These are phyloP conservation scores for Adoxophyes honmai DNA, from an alignment of 1,140 invertebrate species.

Conservation along the genomic window DNA sequence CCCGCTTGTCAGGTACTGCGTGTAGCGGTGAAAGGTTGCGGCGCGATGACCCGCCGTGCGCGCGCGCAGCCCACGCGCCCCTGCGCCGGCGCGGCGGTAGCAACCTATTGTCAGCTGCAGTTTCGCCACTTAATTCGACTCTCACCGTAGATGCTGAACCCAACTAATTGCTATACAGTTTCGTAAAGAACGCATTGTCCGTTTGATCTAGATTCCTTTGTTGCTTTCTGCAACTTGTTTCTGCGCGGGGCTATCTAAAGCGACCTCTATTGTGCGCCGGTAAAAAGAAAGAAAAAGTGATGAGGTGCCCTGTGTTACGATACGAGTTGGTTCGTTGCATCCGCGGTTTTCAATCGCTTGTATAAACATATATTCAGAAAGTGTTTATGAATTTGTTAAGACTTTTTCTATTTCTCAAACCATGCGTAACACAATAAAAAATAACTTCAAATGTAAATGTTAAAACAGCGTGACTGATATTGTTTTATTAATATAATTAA, in stretches of 20 bases:
- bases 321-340: too few species aligned
- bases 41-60: constrained; percentile 49
- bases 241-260: constrained; percentile 32
- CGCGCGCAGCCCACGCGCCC: constrained; percentile 18
- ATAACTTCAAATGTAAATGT: too few species aligned
- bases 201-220: constrained; percentile 65
- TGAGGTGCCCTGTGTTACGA: not conserved
- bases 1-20: not conserved
- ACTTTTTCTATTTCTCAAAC: too few species aligned
- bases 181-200: constrained; percentile 68
- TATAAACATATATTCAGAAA: too few species aligned
- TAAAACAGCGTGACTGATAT: too few species aligned
- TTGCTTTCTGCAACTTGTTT: constrained; percentile 39
- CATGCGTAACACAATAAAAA: too few species aligned
- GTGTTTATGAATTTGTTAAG: too few species aligned
- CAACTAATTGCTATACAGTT: constrained; percentile 62
- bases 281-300: constrained; percentile 9
- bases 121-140: constrained; percentile 68
- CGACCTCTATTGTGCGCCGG: constrained; percentile 37
- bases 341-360: too few species aligned
- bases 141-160: constrained; percentile 59
- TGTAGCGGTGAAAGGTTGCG: constrained; percentile 53
- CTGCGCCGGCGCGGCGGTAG: constrained; percentile 34
- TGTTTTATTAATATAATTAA: too few species aligned
- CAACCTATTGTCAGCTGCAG: constrained; percentile 51